Percentiles rank a stretch among this genome's conserved stretches.
These are phyloP conservation scores for Laterallus jamaicensis DNA, from an alignment of 2,113 vertebrate genomes.

Conservation along the genomic window DNA sequence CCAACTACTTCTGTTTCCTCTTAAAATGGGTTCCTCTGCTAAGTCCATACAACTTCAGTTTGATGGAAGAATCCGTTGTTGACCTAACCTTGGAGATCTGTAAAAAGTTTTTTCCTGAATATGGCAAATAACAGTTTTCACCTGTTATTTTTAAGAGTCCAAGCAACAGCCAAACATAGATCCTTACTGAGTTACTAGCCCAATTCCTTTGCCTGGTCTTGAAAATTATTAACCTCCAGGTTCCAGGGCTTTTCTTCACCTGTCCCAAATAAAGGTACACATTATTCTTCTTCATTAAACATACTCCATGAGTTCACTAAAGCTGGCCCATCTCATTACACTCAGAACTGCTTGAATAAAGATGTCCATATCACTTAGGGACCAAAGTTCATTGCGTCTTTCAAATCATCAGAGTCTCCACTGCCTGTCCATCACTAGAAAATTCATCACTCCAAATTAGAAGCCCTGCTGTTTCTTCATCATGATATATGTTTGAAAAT, in stretches of 20 bases:
- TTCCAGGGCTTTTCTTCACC: not conserved
- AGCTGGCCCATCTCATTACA: not conserved
- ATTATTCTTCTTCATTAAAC: not conserved
- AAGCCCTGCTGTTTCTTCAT: not conserved
- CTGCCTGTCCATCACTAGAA: not conserved
- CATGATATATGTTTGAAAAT: not conserved
- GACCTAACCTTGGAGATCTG: not conserved
- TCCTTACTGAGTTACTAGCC: not conserved
- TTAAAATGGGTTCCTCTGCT: not conserved
- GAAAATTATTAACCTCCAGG: not conserved
- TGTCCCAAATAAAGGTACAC: not conserved
- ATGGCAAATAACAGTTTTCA: not conserved
- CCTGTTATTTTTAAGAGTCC: not conserved
- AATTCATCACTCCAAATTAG: conserved; percentile 39
- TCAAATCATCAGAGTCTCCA: not conserved
- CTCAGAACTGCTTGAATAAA: not conserved
- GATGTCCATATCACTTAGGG: not conserved
- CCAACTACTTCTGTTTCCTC: not conserved
- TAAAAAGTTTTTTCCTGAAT: not conserved
- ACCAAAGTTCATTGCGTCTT: not conserved
- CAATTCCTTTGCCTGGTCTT: not conserved
- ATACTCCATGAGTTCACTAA: not conserved
- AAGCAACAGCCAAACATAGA: not conserved
- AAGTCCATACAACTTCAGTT: not conserved
- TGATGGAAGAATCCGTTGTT: not conserved